Evolutionary conservation across 2,797 vertebrate genomes (phyloP), one percentile per base, ranked within the genome.

Genomic region (Sebastes steindachneri): DNA sequence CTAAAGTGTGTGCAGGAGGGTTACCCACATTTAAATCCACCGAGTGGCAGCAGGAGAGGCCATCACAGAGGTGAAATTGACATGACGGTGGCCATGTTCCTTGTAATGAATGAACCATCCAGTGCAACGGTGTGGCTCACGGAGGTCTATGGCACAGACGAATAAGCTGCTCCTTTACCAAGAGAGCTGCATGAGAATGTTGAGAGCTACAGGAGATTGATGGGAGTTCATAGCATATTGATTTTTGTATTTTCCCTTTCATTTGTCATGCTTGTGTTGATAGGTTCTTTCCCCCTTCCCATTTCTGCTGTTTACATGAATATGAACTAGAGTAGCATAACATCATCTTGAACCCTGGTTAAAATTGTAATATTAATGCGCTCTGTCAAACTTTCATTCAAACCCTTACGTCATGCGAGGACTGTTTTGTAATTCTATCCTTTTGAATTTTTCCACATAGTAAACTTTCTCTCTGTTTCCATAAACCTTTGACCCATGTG

Each of bases 381-480:
- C 75, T 76, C 68, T 84, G 80, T 87, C 83, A 87, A 90, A 84
- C 68, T 79, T 71, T 71, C 62, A 77, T 77, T 82, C 67, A 82
- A 86, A 85, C 53, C 29, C 60, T 85, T 55, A 78, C 67, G 60
- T 90, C 86, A 92, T 58, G 33, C 23, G 3, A 66, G 59, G 23
- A 73, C 58, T 82, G 71, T 89, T 92, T 88, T 83, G 86, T 78
- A 87, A 91, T 76, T 78, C 41, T 60, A 84, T 63, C 28, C 62
- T 63, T 70, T 65, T 82, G 60, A 82, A 75, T 68, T 37, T 86
- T 66, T 83, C 81, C 65, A 41, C 79, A 79, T 90, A 86, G 83
- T 91, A 88, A 93, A 90, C 87, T n/a, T 75, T 68, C 48, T 64
- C 62, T 70, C 79, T 80, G 68, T 87, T 85, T 88, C 69, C 48